Conservation (phyloP, 2,888 invertebrate genomes). For the Dioctria rufipes region DNA sequence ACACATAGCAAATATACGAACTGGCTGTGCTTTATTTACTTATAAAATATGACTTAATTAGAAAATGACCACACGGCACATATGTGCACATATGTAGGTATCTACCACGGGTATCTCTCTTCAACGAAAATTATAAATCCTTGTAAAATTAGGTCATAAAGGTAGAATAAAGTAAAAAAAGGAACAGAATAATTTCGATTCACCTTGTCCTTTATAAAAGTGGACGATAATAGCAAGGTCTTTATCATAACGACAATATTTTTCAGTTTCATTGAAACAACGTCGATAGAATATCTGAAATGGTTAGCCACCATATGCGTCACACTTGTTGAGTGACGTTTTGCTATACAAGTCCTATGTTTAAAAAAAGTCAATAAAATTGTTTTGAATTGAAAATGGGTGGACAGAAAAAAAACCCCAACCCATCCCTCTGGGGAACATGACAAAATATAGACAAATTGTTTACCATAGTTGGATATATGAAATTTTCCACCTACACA, state of each 20-base stretch:
- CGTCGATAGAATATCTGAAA: constrained; percentile 2
- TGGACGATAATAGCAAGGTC: constrained; percentile 4
- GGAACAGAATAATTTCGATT: constrained; percentile 11
- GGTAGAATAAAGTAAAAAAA: constrained; percentile 22
- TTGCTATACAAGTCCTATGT: neutral
- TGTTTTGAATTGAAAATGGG: constrained; percentile 1
- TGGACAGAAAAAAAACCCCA: neutral
- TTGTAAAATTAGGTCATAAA: neutral
- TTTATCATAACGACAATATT: constrained; percentile 12
- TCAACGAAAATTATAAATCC: neutral
- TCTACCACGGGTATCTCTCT: neutral
- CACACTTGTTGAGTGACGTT: constrained; percentile 33
- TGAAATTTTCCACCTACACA: neutral
- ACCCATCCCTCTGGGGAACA: neutral
- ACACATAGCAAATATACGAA: neutral
- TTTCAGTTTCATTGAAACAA: constrained; percentile 16
- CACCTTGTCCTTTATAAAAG: constrained; percentile 44
- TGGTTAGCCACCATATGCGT: constrained; percentile 10
- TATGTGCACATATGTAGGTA: no score
- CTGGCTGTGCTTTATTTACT: neutral
- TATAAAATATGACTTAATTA: neutral
- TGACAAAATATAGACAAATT: neutral
- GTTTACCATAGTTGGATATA: neutral
- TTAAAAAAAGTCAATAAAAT: neutral
- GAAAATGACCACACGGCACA: neutral